These are phyloP conservation scores for Scaptodrosophila latifasciaeformis DNA, from an alignment of 2,888 invertebrate genomes.

Conservation along the genomic window DNA sequence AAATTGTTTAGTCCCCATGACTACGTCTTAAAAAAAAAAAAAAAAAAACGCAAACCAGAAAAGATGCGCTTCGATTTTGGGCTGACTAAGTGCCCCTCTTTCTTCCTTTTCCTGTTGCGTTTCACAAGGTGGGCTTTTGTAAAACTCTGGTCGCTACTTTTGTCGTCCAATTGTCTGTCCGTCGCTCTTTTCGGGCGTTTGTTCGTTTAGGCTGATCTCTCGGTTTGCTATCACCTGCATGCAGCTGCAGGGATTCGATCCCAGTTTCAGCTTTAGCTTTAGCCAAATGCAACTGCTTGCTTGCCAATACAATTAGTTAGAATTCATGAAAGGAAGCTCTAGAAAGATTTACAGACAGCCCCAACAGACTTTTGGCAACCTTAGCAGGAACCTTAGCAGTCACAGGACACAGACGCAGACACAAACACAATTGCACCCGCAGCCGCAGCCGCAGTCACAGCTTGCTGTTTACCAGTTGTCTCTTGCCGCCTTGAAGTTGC, in stretches of 20 bases:
- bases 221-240: constrained; percentile 55
- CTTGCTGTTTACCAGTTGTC: too few species aligned
- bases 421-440: constrained; percentile 1
- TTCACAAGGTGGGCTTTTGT: constrained; percentile 41
- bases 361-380: constrained; percentile 52
- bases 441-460: constrained; percentile 21
- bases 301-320: constrained; percentile 71
- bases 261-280: background rate
- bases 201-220: background rate
- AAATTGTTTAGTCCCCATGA: constrained; percentile 64
- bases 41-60: constrained; percentile 35
- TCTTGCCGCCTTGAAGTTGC: too few species aligned
- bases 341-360: constrained; percentile 29
- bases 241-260: constrained; percentile 69
- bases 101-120: too few species aligned
- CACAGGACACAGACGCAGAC: constrained; percentile 21
- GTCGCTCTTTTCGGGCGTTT: background rate
- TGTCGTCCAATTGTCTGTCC: constrained; percentile 20
- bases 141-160: constrained; percentile 38
- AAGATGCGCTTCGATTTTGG: constrained; percentile 39
- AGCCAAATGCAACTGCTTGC: constrained; percentile 26
- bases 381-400: constrained; percentile 17
- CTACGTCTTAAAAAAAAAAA: too few species aligned
- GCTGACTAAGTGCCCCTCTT: too few species aligned
- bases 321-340: constrained; percentile 64